phyloP scores from a whole-genome alignment of 2,113 vertebrate genomes.

The Paraplagusia blochii region DNA sequence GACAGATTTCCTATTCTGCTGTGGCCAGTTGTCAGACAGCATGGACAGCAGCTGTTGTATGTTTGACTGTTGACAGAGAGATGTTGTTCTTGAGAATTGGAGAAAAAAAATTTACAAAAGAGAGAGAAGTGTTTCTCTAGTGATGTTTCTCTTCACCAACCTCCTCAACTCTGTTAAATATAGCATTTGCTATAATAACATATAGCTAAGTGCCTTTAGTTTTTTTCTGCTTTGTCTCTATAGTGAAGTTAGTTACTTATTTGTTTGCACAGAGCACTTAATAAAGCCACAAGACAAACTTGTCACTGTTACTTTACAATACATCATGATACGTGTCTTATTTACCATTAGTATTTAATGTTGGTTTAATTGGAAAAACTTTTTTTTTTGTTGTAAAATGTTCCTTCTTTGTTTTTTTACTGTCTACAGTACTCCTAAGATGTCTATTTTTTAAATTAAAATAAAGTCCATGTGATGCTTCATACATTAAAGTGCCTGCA shows the following conservation, averaged over 20 bases:
- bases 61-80: conserved; percentile 45
- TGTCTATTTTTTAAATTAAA: conserved; percentile 18
- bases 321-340: conserved; percentile 30
- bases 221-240: conserved; percentile 29
- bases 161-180: conserved; percentile 23
- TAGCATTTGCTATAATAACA: neutral
- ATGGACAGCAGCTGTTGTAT: conserved; percentile 54
- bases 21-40: conserved; percentile 40
- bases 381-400: conserved; percentile 2
- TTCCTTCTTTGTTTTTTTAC: no score
- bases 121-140: conserved; percentile 48
- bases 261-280: conserved; percentile 74
- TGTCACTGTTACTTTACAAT: conserved; percentile 31
- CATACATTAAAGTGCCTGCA: conserved; percentile 1
- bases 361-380: conserved; percentile 10
- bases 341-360: conserved; percentile 2
- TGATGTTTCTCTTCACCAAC: conserved; percentile 51
- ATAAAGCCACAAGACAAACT: conserved; percentile 37
- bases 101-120: conserved; percentile 21
- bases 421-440: neutral
- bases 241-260: conserved; percentile 30
- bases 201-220: conserved; percentile 15
- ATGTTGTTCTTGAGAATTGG: conserved; percentile 25
- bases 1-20: conserved; percentile 18
- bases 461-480: conserved; percentile 37